These are phyloP conservation scores for Margarornis squamiger DNA, from an alignment of 2,797 vertebrate species.

Conservation along the genomic window DNA sequence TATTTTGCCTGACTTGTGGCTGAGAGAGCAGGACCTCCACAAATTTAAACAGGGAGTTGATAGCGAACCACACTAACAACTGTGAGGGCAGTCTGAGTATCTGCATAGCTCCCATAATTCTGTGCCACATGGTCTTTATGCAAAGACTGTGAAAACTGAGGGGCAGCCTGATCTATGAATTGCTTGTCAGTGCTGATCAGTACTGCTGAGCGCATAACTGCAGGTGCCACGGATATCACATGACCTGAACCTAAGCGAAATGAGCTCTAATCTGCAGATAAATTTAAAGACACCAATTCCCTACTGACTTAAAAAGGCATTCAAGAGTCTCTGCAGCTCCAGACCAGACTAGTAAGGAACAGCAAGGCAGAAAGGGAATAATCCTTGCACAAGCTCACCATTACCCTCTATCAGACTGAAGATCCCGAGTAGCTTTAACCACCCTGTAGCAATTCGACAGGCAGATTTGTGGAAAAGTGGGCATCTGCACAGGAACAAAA, in stretches of 20 bases:
- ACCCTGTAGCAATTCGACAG: neutral
- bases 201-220: neutral
- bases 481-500: neutral
- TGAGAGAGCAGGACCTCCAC: neutral
- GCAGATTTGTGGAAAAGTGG: neutral
- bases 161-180: neutral
- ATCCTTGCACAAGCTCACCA: neutral
- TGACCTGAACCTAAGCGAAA: neutral
- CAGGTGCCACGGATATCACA: neutral
- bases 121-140: neutral
- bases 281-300: neutral
- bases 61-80: neutral
- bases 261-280: neutral
- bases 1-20: neutral
- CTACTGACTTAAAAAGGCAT: neutral
- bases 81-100: neutral
- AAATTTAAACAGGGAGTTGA: neutral
- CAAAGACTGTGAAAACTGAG: neutral
- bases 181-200: neutral
- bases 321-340: neutral
- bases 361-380: neutral
- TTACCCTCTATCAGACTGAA: neutral
- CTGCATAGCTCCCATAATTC: neutral
- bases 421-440: neutral
- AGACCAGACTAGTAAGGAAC: neutral